Conservation (phyloP, 2,888 invertebrate species). For the Conus canariensis region DNA sequence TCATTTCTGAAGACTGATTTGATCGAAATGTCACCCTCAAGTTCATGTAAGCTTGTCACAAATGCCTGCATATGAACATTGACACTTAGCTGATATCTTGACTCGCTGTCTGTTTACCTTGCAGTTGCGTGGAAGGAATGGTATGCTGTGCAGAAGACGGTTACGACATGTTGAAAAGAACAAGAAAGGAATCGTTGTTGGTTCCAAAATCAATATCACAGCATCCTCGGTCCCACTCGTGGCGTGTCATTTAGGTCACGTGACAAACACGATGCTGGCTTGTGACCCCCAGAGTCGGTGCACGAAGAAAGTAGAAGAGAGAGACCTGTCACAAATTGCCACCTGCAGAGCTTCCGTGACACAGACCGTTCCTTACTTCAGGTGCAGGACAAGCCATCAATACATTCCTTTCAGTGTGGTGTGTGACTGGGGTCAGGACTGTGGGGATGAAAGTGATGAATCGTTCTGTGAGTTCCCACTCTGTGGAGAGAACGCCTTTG, state of each 20-base stretch:
- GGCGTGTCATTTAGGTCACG: not conserved
- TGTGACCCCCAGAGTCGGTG: not conserved
- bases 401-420: not conserved
- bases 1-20: too few relatives aligned
- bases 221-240: not conserved
- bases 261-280: not conserved
- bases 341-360: not conserved
- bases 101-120: too few relatives aligned
- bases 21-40: too few relatives aligned
- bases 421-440: slow-evolving; percentile 7
- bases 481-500: not conserved
- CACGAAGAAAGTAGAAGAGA: not conserved
- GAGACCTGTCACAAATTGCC: not conserved
- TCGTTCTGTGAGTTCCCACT: not conserved
- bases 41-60: too few relatives aligned
- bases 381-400: not conserved
- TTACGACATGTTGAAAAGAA: too few relatives aligned
- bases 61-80: too few relatives aligned
- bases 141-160: too few relatives aligned
- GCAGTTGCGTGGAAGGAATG: too few relatives aligned
- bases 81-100: too few relatives aligned
- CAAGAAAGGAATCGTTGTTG: not conserved
- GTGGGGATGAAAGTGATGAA: not conserved
- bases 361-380: not conserved
- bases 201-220: not conserved